Conservation (phyloP, 2,888 invertebrate species). For the Heterodera filipjevi region DNA sequence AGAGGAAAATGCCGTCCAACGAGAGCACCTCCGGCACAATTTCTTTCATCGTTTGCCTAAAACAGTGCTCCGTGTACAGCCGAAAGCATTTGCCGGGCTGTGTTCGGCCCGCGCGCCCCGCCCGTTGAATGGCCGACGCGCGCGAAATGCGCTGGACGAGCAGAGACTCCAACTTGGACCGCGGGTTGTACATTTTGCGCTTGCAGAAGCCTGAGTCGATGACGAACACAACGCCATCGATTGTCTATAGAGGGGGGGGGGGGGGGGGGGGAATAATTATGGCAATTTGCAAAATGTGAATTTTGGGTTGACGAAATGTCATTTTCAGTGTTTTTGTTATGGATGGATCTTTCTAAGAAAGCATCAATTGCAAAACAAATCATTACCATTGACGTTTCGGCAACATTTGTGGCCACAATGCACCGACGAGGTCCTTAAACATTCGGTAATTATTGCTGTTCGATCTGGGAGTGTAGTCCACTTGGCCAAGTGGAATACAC, state of each 20-base stretch:
- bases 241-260: conserved; percentile 73
- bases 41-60: conserved; percentile 96
- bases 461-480: too few species aligned
- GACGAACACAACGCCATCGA: conserved; percentile 98
- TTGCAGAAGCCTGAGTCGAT: conserved; percentile 99
- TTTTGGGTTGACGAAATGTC: too few species aligned
- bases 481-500: too few species aligned
- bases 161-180: conserved; percentile 90
- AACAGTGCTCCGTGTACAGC: conserved; percentile 85
- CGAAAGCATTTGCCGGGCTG: conserved; percentile 91
- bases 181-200: conserved; percentile 90
- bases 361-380: too few species aligned
- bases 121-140: conserved; percentile 96
- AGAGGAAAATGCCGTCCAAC: too few species aligned
- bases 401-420: conserved; percentile 97
- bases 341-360: too few species aligned
- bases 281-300: background rate
- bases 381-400: conserved; percentile 91
- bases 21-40: background rate
- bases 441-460: too few species aligned
- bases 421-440: conserved; percentile 57
- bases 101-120: conserved; percentile 94
- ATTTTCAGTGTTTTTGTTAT: too few species aligned
- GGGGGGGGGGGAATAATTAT: too few species aligned
- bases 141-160: conserved; percentile 97